Evolutionary conservation across 2,888 invertebrate genomes (phyloP), one percentile per base, ranked within the genome.

Genomic region (Agrotis ipsilon): DNA sequence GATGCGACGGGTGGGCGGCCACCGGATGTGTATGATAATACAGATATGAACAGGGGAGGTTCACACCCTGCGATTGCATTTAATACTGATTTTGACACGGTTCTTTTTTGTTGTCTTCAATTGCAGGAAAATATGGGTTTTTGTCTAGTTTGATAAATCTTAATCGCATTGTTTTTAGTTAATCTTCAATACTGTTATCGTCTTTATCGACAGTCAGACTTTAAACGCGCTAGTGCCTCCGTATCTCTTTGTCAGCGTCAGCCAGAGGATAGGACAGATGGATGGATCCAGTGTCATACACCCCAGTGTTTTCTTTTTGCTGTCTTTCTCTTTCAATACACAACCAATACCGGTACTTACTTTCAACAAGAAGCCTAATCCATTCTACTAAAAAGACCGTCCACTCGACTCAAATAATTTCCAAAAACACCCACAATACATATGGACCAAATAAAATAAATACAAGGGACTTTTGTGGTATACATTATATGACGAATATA

Each of bases 21-120:
- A 84, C 87, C 87, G 88, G 88, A 88, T 87, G 85, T 82, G 54
- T 77, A 80, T 84, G 80, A 83, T 82, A 80, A 84, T 86, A 81
- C 69, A 82, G 81, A 81, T 84, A 86, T 84, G 75, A 75, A 70
- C 57, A 57, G 64, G 77, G 70, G 75, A 71, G 71, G 61, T 57
- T 78, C 60, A 78, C 70, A 70, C 72, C 66, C 71, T 52, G 64
- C n/a, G 45, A 58, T 72, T 57, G 59, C 58, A 75, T 59, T 48
- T 57, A 43, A 66, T 32, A 61, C 11, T 16, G 32, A 63, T 64
- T 57, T 43, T 57, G 24, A 65, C 19, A 75, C 24, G 0, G 9
- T 27, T 39, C 32, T 19, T 68, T 46, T 55, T 58, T 21, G 5
- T 14, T 11, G 45, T 24, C 14, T 60, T 55, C 14, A 32, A 5